These are phyloP conservation scores for Acanthiza pusilla DNA, from an alignment of 2,797 vertebrate species.

Conservation along the genomic window DNA sequence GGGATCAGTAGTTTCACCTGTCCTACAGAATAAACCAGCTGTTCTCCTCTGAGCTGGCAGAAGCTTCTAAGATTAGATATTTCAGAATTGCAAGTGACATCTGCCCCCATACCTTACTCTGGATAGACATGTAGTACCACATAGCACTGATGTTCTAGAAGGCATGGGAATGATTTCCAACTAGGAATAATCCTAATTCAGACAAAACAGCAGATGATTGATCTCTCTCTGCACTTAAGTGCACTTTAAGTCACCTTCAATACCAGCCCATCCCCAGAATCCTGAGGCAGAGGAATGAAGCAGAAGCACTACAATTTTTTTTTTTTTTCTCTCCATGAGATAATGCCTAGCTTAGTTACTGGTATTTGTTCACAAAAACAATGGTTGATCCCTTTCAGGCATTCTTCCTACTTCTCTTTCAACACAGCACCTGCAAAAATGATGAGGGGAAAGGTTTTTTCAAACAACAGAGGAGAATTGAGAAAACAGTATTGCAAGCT, in stretches of 20 bases:
- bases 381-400: background rate
- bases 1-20: background rate
- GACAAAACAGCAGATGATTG: background rate
- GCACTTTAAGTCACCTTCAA: background rate
- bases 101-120: background rate
- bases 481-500: background rate
- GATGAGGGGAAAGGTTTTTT: background rate
- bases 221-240: background rate
- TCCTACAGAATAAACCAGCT: background rate
- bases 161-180: background rate
- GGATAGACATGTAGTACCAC: background rate
- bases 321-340: background rate
- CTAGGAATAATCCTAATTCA: background rate
- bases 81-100: background rate
- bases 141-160: background rate
- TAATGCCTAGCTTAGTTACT: background rate
- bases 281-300: background rate
- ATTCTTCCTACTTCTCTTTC: background rate
- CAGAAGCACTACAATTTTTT: background rate
- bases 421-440: background rate
- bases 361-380: background rate
- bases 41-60: background rate
- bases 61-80: background rate
- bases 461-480: background rate
- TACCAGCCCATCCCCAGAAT: background rate